Evolutionary conservation across 2,113 vertebrate species (phyloP), one percentile per base, ranked within the genome.

Genomic region (Camelus bactrianus): DNA sequence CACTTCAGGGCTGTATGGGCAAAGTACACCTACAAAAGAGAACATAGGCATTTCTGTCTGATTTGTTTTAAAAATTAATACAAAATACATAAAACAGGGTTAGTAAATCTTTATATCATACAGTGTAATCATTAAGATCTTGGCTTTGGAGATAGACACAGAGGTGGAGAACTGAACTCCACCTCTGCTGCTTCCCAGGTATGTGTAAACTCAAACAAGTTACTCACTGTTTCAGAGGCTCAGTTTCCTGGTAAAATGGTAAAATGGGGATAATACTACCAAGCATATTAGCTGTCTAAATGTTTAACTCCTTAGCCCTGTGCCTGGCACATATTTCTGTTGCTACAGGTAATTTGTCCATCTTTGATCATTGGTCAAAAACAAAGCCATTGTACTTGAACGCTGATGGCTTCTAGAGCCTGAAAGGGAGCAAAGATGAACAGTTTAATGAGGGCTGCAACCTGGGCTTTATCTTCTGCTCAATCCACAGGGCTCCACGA

Each of bases 11-110:
- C 98, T 0, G 98, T 99, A 72, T 99, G 99, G 20, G 99, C 98
- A 98, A 99, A 99, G 96, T 99, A 99, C 50, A 99, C 98, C 99
- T 99, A 95, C 65, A 22, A 77, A 97, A 98, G 72, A 98, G 91
- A 98, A 94, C 77, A 94, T 0, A 92, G 32, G 6, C 46, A 89
- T 97, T 54, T 69, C 58, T 82, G 38, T 77, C 73, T 91, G 50
- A 38, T 17, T 42, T 82, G 8, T 82, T 91, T 7, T 5, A 84
- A 92, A 67, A 72, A 79, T 22, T 6, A 70, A 82, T 1, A 3
- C n/a, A 26, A 28, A 62, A 48, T 83, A 72, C n/a, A 38, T 17
- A 52, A 73, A 89, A 86, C 28, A 32, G 1, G 11, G 24, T n/a
- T 26, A 76, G 10, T n/a, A 70, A 62, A 4, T 6, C 46, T 91